A percentile compares a stretch with the other conserved stretches of the same genome.
These are phyloP conservation scores for Lasioglossum pauxillum DNA, from an alignment of 2,888 invertebrate species.

Conservation along the genomic window DNA sequence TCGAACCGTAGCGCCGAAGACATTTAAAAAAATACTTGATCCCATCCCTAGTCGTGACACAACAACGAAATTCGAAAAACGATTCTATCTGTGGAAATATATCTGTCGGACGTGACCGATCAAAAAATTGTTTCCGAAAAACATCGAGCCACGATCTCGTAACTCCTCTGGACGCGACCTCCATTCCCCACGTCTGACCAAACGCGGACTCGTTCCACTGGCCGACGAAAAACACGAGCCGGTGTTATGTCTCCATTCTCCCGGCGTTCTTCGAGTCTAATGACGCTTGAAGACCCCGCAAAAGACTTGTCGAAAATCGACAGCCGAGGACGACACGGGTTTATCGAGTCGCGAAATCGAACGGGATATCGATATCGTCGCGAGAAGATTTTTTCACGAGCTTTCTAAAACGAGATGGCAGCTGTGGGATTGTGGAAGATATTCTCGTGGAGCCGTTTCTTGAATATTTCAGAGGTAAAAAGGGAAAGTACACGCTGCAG, in stretches of 20 bases:
- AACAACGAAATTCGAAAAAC: background rate
- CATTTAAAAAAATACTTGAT: no score
- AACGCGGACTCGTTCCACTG: slow-evolving; percentile 7
- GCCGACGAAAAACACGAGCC: background rate
- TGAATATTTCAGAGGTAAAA: background rate
- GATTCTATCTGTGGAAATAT: background rate
- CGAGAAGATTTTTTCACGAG: background rate
- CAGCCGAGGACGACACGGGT: background rate
- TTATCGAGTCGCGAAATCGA: background rate
- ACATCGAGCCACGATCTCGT: background rate
- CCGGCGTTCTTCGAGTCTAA: background rate
- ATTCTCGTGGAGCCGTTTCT: background rate
- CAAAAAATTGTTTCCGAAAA: slow-evolving; percentile 21
- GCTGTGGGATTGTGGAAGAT: background rate
- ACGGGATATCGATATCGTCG: background rate
- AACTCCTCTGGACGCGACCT: slow-evolving; percentile 15
- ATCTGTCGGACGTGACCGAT: slow-evolving; percentile 13
- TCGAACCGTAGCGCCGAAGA: no score
- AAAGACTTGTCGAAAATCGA: slow-evolving; percentile 24
- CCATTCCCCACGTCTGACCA: slow-evolving; percentile 7
- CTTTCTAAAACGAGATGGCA: background rate
- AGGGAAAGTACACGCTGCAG: no score
- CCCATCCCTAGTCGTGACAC: background rate
- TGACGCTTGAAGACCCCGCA: background rate
- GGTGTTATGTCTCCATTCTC: background rate